Base-by-base conservation (phyloP, 2,797 vertebrate genomes). In the Falco biarmicus region DNA sequence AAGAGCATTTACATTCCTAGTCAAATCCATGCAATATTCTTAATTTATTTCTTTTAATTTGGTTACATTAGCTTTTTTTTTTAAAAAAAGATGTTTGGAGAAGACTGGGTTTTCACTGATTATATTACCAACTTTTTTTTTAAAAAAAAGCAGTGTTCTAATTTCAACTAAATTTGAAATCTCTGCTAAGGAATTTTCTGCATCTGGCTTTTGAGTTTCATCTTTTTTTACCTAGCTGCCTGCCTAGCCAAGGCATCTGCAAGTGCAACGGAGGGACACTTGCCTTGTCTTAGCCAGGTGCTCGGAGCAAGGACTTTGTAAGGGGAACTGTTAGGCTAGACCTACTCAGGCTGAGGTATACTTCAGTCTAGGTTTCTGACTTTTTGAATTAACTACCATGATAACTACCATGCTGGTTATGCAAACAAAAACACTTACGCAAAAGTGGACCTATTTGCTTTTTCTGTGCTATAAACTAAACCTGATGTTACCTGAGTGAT, bases 101-200 rank as follows among this genome's bases (percentile, higher is more conserved):
- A 79, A 65, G 57, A 18, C 2, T 21, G 10, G 1, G 1, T 18
- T 41, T 78, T 41, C 15, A 37, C 26, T n/a, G 17, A 76, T 9
- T 41, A 25, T 31, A 39, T 1, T 64, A 32, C 13, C 8, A 41
- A 34, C 34, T 34, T 34, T 34, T 34, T 34, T 34, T 34, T 34
- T 34, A n/a, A n/a, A n/a, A n/a, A 9, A 34, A 31, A 56, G 7
- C 1, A 4, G 4, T 48, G 12, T 1, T 59, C 13, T 48, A 5
- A n/a, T 78, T 91, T 69, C 43, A 57, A 25, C 8, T 34, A 8
- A 56, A 11, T 47, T 84, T 84, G 16, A 80, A 76, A 73, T 59
- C 47, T 75, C 29, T 57, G 18, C 37, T 51, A 45, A 31, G 11
- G 32, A 47, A 41, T 32, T 69, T 41, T 17, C 7, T 69, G 13